Base-by-base conservation (phyloP, 2,113 vertebrate species). In the Lophura nycthemera region DNA sequence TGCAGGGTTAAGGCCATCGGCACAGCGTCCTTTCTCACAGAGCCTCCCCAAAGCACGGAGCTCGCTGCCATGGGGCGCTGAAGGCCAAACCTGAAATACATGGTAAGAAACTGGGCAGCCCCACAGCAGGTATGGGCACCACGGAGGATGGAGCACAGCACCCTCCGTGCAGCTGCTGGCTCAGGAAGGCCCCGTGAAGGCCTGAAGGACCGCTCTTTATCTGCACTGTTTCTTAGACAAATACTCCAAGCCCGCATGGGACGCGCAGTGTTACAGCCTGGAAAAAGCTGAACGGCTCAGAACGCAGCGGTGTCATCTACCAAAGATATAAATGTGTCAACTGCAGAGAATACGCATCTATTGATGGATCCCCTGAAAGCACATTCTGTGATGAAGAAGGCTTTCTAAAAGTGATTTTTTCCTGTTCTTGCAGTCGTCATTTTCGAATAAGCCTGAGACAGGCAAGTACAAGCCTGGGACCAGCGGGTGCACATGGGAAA, bases 401-500 rank as follows among this genome's bases (percentile, higher is more conserved):
- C 16, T 78, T 86, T 86, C 82, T 38, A 86, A n/a, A 82, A 89
- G 57, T 24, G 16, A n/a, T 78, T 82, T 93, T 59, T 83, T 70
- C 40, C 54, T 79, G 57, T 61, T 84, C 48, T 82, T 69, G 38
- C 69, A 75, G 88, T 36, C 77, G 70, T 48, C 56, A 38, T 94
- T 92, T 96, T 74, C 77, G 72, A 90, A 59, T 48, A 86, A 81
- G 57, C 32, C 52, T 8, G 67, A 67, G 90, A 80, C 22, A 63
- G 27, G 29, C n/a, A 82, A 83, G 25, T 36, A 47, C 25, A 75
- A 92, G 52, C 73, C 83, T 83, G 27, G 4, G 59, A 42, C 79
- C 82, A 76, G 63, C 45, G 83, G 90, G 69, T 7, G 50, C 66
- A 34, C 0, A 1, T 2, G 38, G 52, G 61, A 88, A 81, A 74